A percentile compares a stretch with the other conserved stretches of the same genome.
Conservation (phyloP, 2,888 invertebrate species). For the Scaptomyza caliginosa region DNA sequence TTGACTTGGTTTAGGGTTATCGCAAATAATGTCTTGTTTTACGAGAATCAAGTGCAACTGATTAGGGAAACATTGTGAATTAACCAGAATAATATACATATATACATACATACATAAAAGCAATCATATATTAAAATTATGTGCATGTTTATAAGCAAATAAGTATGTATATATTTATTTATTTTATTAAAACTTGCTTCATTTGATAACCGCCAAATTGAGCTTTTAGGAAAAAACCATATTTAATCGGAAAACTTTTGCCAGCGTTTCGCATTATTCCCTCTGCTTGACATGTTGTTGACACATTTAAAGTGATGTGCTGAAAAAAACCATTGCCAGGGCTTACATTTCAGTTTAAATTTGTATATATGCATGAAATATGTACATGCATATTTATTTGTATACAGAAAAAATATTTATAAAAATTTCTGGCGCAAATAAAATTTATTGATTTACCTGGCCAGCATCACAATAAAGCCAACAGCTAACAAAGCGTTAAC, state of each 20-base stretch:
- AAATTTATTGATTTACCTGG: conserved; percentile 27
- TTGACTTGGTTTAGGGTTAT: conserved; percentile 25
- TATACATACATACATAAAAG: not conserved
- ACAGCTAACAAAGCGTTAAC: conserved; percentile 22
- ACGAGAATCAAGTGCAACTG: not conserved
- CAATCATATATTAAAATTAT: not conserved
- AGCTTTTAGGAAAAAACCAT: not conserved
- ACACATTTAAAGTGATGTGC: conserved; percentile 26
- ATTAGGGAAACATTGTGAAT: not conserved
- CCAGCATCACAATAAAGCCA: conserved; percentile 22
- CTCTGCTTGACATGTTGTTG: conserved; percentile 12
- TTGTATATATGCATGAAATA: not conserved
- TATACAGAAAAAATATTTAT: conserved; percentile 19
- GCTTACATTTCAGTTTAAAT: not conserved
- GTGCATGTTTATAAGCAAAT: not conserved
- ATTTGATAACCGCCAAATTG: not conserved
- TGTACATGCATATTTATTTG: conserved; percentile 1
- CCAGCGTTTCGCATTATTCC: conserved; percentile 1
- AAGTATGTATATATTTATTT: not conserved
- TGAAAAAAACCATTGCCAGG: conserved; percentile 16
- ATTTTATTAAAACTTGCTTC: not conserved
- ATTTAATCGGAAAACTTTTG: not conserved
- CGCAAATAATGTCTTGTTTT: not conserved
- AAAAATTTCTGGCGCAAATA: conserved; percentile 27
- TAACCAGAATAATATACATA: too few relatives aligned